Conservation (phyloP, 2,888 invertebrate genomes). For the Elysia crispata region DNA sequence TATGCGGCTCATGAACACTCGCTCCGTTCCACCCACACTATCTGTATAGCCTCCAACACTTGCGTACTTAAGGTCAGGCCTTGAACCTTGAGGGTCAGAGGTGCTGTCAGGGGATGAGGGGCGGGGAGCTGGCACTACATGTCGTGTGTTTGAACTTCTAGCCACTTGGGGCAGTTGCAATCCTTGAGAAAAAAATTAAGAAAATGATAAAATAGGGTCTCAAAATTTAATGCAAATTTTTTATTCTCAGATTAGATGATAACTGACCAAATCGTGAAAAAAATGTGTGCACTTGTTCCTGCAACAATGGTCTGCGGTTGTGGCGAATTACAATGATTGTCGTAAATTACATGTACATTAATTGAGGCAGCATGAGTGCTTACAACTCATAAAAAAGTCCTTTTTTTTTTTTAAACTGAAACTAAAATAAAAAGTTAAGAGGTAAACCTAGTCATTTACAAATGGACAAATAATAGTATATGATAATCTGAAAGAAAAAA, state of each 20-base stretch:
- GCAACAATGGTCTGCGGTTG: background rate
- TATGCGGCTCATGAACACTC: slow-evolving; percentile 58
- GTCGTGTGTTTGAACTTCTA: background rate
- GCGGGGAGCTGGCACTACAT: slow-evolving; percentile 2
- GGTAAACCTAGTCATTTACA: no score
- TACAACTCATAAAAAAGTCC: no score
- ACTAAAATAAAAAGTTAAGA: no score
- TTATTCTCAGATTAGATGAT: no score
- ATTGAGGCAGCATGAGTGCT: no score
- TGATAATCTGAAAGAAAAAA: no score
- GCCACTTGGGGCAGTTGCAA: slow-evolving; percentile 18
- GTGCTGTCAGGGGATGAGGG: slow-evolving; percentile 31
- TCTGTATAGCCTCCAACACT: slow-evolving; percentile 50
- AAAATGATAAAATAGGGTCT: no score
- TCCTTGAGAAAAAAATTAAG: slow-evolving; percentile 12
- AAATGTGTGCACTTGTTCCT: slow-evolving; percentile 1
- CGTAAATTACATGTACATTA: no score
- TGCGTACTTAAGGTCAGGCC: slow-evolving; percentile 50
- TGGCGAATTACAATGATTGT: background rate
- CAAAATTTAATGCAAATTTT: no score
- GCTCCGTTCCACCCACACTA: slow-evolving; percentile 54
- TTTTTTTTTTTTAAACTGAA: no score
- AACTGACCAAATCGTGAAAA: background rate
- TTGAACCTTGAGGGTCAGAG: slow-evolving; percentile 18
- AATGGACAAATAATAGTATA: no score